A percentile compares a stretch with the other conserved stretches of the same genome.
phyloP scores from a whole-genome alignment of 2,797 vertebrate species.

The Enoplosus armatus region DNA sequence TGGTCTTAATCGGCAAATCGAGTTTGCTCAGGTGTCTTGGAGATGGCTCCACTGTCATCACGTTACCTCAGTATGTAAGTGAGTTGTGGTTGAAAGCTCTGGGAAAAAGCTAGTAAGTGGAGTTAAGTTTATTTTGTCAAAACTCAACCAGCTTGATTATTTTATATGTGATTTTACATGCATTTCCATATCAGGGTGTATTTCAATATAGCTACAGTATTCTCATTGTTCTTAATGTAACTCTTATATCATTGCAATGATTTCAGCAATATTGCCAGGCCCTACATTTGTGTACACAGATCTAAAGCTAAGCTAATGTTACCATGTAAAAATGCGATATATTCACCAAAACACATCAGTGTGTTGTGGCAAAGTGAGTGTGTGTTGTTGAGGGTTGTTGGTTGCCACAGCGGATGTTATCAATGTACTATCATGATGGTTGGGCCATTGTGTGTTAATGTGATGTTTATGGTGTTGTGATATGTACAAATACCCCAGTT shows the following conservation, averaged over 20 bases:
- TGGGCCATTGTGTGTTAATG: neutral
- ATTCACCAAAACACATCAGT: neutral
- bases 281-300: neutral
- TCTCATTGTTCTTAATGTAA: neutral
- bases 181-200: neutral
- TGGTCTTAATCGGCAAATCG: neutral
- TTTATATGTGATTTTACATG: neutral
- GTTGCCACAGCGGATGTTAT: slow-evolving; percentile 25
- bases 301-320: neutral
- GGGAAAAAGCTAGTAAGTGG: neutral
- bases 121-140: neutral
- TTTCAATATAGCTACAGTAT: neutral
- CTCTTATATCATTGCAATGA: neutral
- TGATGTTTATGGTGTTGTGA: slow-evolving; percentile 18
- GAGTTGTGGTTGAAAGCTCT: neutral
- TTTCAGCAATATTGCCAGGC: neutral
- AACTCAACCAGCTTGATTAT: neutral
- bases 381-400: slow-evolving; percentile 9
- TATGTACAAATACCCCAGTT: slow-evolving; percentile 8
- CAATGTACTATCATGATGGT: neutral
- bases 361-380: neutral
- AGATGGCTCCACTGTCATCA: neutral
- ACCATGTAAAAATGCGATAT: neutral
- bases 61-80: neutral
- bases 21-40: neutral